phyloP scores from a whole-genome alignment of 2,113 vertebrate species.

The Polyodon spathula region DNA sequence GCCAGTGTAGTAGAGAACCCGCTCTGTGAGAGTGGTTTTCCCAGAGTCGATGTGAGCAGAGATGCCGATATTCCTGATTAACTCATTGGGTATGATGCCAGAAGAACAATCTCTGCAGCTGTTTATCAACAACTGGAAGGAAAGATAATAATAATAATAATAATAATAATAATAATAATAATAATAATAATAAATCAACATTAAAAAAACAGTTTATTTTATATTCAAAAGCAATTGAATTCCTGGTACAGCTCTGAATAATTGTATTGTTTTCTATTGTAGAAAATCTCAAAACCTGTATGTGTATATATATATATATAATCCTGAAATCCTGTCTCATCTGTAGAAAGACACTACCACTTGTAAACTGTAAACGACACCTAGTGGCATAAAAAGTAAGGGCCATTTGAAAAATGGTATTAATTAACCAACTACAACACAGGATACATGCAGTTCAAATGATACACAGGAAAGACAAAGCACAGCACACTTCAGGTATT shows the following conservation, averaged over 20 bases:
- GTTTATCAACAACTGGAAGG: conserved; percentile 52
- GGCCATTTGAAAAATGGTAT: too few relatives aligned
- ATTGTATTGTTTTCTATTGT: background rate
- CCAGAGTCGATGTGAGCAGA: conserved; percentile 96
- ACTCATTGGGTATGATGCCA: conserved; percentile 66
- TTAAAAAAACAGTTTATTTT: background rate
- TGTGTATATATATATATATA: too few relatives aligned
- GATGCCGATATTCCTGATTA: conserved; percentile 92
- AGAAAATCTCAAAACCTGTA: too few relatives aligned
- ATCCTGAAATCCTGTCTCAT: too few relatives aligned
- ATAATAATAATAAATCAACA: background rate
- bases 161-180: background rate
- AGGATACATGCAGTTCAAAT: too few relatives aligned
- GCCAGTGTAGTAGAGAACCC: conserved; percentile 88
- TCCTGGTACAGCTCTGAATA: background rate
- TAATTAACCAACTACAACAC: too few relatives aligned
- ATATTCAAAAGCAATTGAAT: background rate
- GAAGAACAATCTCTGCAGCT: conserved; percentile 63
- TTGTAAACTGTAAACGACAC: too few relatives aligned
- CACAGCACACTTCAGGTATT: too few relatives aligned
- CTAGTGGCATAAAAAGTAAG: too few relatives aligned
- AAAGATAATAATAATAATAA: conserved; percentile 1
- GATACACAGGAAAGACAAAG: too few relatives aligned
- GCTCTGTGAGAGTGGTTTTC: conserved; percentile 88
- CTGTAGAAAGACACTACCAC: too few relatives aligned